phyloP scores from a whole-genome alignment of 2,888 invertebrate species.

The Plebejus argus region DNA sequence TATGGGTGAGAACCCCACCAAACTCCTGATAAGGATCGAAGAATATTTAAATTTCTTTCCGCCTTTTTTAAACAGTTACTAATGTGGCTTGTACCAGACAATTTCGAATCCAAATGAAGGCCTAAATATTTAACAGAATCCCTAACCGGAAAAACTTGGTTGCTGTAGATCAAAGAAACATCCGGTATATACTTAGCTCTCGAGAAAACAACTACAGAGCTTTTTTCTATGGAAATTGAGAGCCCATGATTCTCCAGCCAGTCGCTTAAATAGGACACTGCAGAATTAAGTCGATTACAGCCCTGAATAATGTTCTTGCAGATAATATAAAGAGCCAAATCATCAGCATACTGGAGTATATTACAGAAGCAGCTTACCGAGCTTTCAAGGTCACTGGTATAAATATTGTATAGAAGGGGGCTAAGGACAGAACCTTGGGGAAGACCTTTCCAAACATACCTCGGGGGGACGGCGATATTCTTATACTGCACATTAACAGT shows the following conservation, averaged over 20 bases:
- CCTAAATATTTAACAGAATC: slow-evolving; percentile 10
- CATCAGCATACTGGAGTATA: not conserved
- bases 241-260: slow-evolving; percentile 5
- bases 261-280: not conserved
- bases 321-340: not conserved
- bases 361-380: too few relatives aligned
- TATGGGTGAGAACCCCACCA: not conserved
- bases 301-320: not conserved
- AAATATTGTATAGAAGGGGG: not conserved
- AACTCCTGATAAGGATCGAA: not conserved
- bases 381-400: too few relatives aligned
- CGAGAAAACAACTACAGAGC: not conserved
- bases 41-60: not conserved
- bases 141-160: not conserved
- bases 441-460: not conserved
- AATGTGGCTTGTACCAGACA: not conserved
- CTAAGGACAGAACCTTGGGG: not conserved
- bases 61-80: not conserved
- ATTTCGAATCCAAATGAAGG: not conserved
- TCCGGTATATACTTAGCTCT: not conserved
- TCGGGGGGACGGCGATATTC: not conserved
- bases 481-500: not conserved
- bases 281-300: not conserved
- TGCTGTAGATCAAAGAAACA: too few relatives aligned
- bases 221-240: slow-evolving; percentile 4